Percentiles rank a stretch among this genome's conserved stretches.
Evolutionary conservation across 2,888 invertebrate genomes (phyloP).

Genomic region (Sphaerophoria rueppellii): DNA sequence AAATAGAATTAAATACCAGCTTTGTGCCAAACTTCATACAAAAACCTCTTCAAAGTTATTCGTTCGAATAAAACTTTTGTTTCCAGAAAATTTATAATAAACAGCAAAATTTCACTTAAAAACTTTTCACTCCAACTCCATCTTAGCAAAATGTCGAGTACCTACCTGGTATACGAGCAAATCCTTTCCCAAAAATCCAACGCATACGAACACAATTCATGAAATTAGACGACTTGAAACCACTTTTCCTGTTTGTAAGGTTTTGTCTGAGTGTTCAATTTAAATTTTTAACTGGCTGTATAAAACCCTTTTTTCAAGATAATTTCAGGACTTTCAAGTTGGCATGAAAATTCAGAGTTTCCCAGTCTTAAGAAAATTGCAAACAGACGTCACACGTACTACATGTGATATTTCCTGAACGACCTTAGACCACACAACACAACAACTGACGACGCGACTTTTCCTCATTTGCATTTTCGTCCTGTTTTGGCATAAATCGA

Average conservation of each 20-base stretch:
- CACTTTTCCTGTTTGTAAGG: conserved; percentile 32
- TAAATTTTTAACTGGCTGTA: not conserved
- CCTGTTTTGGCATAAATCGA: conserved; percentile 20
- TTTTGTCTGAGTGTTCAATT: conserved; percentile 40
- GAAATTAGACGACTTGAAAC: no score
- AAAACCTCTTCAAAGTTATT: not conserved
- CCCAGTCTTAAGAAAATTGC: not conserved
- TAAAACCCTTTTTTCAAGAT: no score
- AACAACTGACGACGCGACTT: conserved; percentile 1
- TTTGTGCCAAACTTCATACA: not conserved
- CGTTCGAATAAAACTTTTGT: not conserved
- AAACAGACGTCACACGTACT: conserved; percentile 34
- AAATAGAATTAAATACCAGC: not conserved
- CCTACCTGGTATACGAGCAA: not conserved
- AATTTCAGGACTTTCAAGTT: no score
- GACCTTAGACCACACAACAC: not conserved
- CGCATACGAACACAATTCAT: not conserved
- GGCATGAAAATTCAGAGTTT: not conserved
- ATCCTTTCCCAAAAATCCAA: conserved; percentile 4
- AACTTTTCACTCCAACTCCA: conserved; percentile 20
- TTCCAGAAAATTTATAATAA: conserved; percentile 5
- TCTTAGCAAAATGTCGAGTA: conserved; percentile 1
- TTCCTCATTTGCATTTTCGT: conserved; percentile 65
- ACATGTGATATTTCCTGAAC: conserved; percentile 51
- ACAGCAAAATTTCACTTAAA: conserved; percentile 15